Evolutionary conservation across 2,113 vertebrate species (phyloP).

Genomic region (Lontra canadensis): DNA sequence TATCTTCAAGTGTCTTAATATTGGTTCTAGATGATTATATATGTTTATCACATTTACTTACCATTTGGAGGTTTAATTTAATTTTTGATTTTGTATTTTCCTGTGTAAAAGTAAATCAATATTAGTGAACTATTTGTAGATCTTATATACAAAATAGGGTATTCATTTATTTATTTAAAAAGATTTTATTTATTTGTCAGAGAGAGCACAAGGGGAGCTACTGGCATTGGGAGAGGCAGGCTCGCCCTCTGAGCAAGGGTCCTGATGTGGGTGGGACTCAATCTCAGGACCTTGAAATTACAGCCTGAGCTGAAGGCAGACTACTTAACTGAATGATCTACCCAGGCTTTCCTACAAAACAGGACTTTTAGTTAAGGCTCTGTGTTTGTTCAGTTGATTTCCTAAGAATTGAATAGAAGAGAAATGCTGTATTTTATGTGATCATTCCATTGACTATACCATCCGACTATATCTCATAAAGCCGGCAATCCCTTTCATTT

Average conservation of each 20-base stretch:
- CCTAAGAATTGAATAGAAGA: not conserved
- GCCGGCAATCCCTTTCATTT: not conserved
- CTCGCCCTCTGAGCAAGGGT: too few species aligned
- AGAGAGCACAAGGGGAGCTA: too few species aligned
- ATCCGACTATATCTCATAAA: not conserved
- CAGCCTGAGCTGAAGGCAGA: too few species aligned
- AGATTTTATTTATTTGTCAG: too few species aligned
- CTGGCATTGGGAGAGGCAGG: too few species aligned
- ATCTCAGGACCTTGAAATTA: too few species aligned
- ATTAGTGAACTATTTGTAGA: constrained; percentile 12
- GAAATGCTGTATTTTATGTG: not conserved
- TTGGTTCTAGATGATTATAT: not conserved
- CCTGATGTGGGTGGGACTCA: too few species aligned
- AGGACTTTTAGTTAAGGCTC: constrained; percentile 9
- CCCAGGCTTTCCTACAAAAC: not conserved
- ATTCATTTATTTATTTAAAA: too few species aligned
- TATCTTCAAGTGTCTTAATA: not conserved
- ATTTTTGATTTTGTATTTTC: constrained; percentile 24
- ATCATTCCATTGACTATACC: not conserved
- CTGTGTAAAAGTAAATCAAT: constrained; percentile 20
- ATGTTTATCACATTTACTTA: not conserved
- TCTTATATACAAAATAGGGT: not conserved
- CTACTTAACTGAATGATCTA: too few species aligned
- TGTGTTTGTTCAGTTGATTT: not conserved
- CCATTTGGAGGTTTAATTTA: not conserved